phyloP scores from a whole-genome alignment of 1,140 invertebrate species.

The Macrobrachium rosenbergii region DNA sequence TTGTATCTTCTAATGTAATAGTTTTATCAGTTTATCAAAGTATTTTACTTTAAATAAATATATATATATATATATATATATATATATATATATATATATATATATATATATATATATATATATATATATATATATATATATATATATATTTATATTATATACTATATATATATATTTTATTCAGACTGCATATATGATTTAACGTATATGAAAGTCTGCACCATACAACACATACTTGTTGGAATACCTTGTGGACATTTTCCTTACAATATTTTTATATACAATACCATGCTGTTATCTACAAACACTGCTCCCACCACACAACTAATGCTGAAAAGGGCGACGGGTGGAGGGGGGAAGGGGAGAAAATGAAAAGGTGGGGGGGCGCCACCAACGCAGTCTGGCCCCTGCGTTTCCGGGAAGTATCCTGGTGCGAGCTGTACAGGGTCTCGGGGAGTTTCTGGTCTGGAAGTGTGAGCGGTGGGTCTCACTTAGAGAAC shows the following conservation, averaged over 20 bases:
- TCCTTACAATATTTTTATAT: no score
- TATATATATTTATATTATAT: conserved; percentile 26
- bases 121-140: conserved; percentile 39
- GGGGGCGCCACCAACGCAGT: background rate
- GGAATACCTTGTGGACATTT: no score
- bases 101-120: background rate
- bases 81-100: conserved; percentile 19
- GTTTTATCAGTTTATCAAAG: background rate
- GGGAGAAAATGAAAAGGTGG: background rate
- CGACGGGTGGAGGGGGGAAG: background rate
- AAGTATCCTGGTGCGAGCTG: no score
- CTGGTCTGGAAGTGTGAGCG: background rate
- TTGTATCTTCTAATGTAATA: no score
- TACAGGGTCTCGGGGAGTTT: no score
- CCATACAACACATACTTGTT: background rate
- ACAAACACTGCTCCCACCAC: no score
- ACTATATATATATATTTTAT: conserved; percentile 27
- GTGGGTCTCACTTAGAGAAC: background rate
- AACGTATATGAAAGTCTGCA: background rate
- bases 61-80: background rate
- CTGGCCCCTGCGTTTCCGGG: no score
- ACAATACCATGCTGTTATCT: no score
- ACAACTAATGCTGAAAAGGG: background rate
- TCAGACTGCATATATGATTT: background rate
- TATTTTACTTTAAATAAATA: background rate